Percentiles rank a stretch among this genome's conserved stretches.
These are phyloP conservation scores for Dipus sagitta DNA, from an alignment of 2,797 vertebrate species.

Conservation along the genomic window DNA sequence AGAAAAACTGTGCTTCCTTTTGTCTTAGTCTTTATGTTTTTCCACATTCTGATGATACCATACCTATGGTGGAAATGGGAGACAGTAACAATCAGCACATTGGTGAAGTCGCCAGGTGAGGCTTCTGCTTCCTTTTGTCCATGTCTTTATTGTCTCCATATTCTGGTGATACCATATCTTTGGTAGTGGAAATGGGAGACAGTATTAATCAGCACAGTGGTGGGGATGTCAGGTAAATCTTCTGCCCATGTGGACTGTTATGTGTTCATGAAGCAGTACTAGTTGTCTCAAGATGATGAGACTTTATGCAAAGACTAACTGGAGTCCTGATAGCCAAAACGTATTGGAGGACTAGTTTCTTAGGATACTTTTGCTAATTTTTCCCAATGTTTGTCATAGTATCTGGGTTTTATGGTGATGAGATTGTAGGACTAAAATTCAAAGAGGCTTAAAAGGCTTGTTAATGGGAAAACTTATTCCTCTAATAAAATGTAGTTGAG, in stretches of 20 bases:
- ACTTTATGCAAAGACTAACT: not conserved
- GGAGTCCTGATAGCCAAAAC: not conserved
- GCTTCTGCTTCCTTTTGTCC: not conserved
- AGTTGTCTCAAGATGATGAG: not conserved
- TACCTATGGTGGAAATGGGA: not conserved
- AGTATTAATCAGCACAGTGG: not conserved
- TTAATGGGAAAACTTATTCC: not conserved
- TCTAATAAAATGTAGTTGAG: not conserved
- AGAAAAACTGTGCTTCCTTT: not conserved
- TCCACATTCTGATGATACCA: not conserved
- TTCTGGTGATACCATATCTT: not conserved
- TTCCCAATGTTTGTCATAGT: not conserved
- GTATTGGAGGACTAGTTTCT: not conserved
- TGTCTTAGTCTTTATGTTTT: constrained; percentile 28
- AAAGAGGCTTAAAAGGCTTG: not conserved
- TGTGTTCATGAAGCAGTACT: not conserved
- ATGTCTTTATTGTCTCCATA: not conserved
- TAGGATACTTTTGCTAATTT: not conserved
- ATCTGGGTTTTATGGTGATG: not conserved
- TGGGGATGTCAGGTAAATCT: not conserved
- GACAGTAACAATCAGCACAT: not conserved
- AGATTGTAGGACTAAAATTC: not conserved
- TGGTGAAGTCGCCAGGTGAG: not conserved
- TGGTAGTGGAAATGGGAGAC: not conserved
- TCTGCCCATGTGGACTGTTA: not conserved